Base-by-base conservation (phyloP, 1,140 invertebrate species). In the Trypoxylus dichotomus region DNA sequence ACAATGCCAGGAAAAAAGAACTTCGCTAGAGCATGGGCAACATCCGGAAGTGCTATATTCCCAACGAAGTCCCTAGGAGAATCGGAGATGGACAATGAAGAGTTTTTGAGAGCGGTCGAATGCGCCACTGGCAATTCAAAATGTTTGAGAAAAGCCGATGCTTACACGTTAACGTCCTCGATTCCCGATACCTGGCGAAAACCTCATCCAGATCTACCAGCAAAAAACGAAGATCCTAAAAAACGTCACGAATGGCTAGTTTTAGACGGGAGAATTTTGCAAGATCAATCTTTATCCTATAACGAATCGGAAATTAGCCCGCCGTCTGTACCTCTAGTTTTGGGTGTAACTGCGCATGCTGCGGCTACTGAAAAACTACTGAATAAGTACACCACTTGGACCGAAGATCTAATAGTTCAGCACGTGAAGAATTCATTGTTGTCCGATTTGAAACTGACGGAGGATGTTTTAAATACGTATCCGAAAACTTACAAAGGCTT, bases 191-290 rank as follows among this genome's bases (percentile, higher is more conserved):
- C 89, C 2, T 95, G 94, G 94, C 85, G 91, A 63, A 84, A 90
- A 21, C 87, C 88, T 63, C 87, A 90, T 2, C 88, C 88, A 2
- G 90, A 90, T 74, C 82, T 94, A 19, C 93, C 94, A 0, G 83
- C 85, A 0, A 78, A 83, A 15, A 88, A 88, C 47, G 91, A 93
- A 83, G 85, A 87, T 10, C 87, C 83, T 0, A 83, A 87, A 25
- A 87, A 88, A 42, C 89, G 89, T 81, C 93, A 93, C 79, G 91
- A 94, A 68, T 95, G 94, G 93, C 83, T 95, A 1, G 92, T 94
- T 1, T 82, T 92, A 1, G 94, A 95, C 81, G 93, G 93, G 1
- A 85, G 88, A 24, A 89, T 92, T 41, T 81, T 95, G 1, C 89
- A 89, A 75, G 87, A 91, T 63, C 90, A 93, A 80, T 90, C 92